Evolutionary conservation across 1,140 invertebrate species (phyloP), one percentile per base, ranked within the genome.

Genomic region (Rhopalosiphum padi): DNA sequence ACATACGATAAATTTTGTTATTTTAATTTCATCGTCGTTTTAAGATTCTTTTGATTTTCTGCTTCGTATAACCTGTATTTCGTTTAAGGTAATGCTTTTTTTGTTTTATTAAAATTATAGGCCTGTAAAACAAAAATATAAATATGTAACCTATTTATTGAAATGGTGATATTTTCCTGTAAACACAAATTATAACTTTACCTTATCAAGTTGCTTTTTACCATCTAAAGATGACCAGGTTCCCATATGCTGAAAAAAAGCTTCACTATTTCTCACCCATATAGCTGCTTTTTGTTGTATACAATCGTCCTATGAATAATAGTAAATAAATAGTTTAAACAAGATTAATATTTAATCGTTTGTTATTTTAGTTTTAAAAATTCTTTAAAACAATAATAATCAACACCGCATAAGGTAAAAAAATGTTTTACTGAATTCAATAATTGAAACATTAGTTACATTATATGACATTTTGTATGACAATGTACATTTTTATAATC

Each of bases 161-260:
- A 68, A 68, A 30, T 68, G 11, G 30, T 68, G 30, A 30, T 68
- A 30, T 60, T 53, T 60, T 35, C 3, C 1, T 55, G 25, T 53
- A 37, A 2, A 11, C 37, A 25, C 22, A 53, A 60, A 30, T 60
- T 9, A 30, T 48, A 43, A 22, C 41, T 77, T 68, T 96, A 98
- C 98, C 96, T 99, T 99, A 0, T 99, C 95, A 95, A 98, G 99
- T 95, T 99, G 99, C 87, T 99, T 97, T 96, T 99, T 99, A 94
- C 99, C 99, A 95, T 98, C 98, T 0, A 99, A 96, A 0, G 99
- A 99, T 0, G 99, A 99, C 95, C 99, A 98, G 8, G 97, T 97
- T 22, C 99, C 99, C 94, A 99, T 98, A 95, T 99, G 99, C 96
- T 99, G 98, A 95, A 99, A 99, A 0, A 99, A 95, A 1, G 98